Evolutionary conservation across 2,797 vertebrate genomes (phyloP), one percentile per base, ranked within the genome.

Genomic region (Triplophysa yarkandensis): DNA sequence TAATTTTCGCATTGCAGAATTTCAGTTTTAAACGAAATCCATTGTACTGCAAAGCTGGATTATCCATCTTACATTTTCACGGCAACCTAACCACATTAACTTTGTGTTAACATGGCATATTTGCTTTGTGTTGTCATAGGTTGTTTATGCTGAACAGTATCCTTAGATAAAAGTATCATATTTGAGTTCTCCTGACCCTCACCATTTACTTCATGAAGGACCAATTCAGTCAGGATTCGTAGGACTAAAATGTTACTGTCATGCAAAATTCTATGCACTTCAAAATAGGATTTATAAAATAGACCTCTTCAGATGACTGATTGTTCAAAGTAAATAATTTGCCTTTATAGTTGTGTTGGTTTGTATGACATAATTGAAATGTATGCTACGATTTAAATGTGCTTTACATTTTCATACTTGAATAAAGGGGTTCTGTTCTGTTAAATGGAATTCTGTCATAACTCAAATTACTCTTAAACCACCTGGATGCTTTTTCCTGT

Each of bases 331-430:
- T 83, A 79, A 67, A 81, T 84, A 81, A 89, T 90, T 87, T 88
- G 86, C 88, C 90, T 92, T 92, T 92, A 81, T 90, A 91, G 87
- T 89, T 90, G 86, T 89, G 86, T 92, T 91, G 82, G 89, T 91
- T 91, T 83, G 86, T 92, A 92, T 89, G 89, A 91, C 88, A 81
- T 78, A 68, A 81, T 62, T 77, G 66, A 81, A 80, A 58, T 83
- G 78, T 87, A 84, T 81, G 87, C 91, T 91, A 85, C 89, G 87
- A 87, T 87, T 88, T 85, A 86, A 89, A 82, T 89, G 90, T 92
- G 89, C 89, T 92, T 91, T 91, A 92, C 88, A 92, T 91, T 93
- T 93, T 93, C 92, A 92, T 93, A 93, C 92, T 92, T 91, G 90
- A 93, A 93, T 93, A 92, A 93, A 88, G 86, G 81, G 74, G 81